These are phyloP conservation scores for Hemitrygon akajei DNA, from an alignment of 2,797 vertebrate species.

Conservation along the genomic window DNA sequence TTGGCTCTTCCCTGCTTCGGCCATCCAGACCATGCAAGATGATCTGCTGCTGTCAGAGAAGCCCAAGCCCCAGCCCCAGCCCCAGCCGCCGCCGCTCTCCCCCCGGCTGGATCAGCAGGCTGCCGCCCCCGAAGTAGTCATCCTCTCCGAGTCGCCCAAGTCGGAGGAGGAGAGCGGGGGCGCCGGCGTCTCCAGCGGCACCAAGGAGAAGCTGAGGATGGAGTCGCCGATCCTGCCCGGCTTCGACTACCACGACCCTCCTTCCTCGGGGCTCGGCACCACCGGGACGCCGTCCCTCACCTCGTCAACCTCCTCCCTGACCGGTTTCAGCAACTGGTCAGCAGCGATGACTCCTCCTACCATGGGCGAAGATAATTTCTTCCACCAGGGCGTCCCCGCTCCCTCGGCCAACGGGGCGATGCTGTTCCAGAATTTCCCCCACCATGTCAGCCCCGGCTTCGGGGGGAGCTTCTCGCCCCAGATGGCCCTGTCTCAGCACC, in stretches of 20 bases:
- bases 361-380: conserved; percentile 93
- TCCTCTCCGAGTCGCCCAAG: conserved; percentile 81
- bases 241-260: conserved; percentile 88
- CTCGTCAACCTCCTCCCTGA: conserved; percentile 85
- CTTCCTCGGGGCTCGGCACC: conserved; percentile 64
- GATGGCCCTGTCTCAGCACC: conserved; percentile 92
- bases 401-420: conserved; percentile 85
- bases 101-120: conserved; percentile 73
- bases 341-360: conserved; percentile 88
- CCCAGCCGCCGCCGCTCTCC: conserved; percentile 80
- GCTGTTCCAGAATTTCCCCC: conserved; percentile 97
- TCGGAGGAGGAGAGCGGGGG: conserved; percentile 62
- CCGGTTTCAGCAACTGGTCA: conserved; percentile 97
- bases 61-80: conserved; percentile 79
- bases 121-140: conserved; percentile 63
- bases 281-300: conserved; percentile 82
- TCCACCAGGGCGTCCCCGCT: conserved; percentile 77
- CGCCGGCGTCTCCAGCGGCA: conserved; percentile 57
- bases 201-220: conserved; percentile 89
- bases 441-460: conserved; percentile 88
- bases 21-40: conserved; percentile 97
- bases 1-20: conserved; percentile 92
- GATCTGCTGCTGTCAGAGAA: conserved; percentile 96
- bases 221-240: conserved; percentile 88
- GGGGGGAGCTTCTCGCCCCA: conserved; percentile 94